Conservation (phyloP, 2,888 invertebrate species). For the Ormia ochracea region DNA sequence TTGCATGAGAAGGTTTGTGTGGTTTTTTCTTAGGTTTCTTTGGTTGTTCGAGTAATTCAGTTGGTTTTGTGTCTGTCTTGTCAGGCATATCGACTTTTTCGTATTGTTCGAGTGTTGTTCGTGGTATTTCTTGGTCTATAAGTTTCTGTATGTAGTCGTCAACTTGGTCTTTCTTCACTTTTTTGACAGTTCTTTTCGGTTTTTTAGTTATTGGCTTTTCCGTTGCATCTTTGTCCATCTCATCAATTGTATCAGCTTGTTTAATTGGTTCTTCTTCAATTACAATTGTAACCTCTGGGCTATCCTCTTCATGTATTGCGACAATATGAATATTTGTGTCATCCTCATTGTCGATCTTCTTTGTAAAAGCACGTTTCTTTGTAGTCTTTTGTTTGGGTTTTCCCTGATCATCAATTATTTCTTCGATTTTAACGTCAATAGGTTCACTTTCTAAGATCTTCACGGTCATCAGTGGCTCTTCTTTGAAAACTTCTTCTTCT, state of each 20-base stretch:
- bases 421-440: slow-evolving; percentile 67
- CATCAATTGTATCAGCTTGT: slow-evolving; percentile 49
- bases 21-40: slow-evolving; percentile 73
- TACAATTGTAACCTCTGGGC: slow-evolving; percentile 70
- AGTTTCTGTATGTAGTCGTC: slow-evolving; percentile 75
- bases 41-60: slow-evolving; percentile 65
- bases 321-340: slow-evolving; percentile 70
- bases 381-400: slow-evolving; percentile 70
- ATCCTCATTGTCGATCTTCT: slow-evolving; percentile 69
- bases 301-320: slow-evolving; percentile 71
- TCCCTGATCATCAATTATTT: slow-evolving; percentile 69
- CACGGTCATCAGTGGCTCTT: slow-evolving; percentile 64
- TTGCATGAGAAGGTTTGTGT: slow-evolving; percentile 67
- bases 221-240: slow-evolving; percentile 65
- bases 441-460: slow-evolving; percentile 70
- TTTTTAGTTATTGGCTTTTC: slow-evolving; percentile 68
- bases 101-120: slow-evolving; percentile 75
- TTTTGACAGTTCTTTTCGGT: slow-evolving; percentile 70
- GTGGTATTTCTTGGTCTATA: slow-evolving; percentile 75
- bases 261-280: slow-evolving; percentile 69
- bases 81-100: slow-evolving; percentile 74
- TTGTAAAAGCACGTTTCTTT: slow-evolving; percentile 71
- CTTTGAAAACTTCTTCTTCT: slow-evolving; percentile 63
- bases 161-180: slow-evolving; percentile 71
- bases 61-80: slow-evolving; percentile 66